phyloP scores from a whole-genome alignment of 2,888 invertebrate genomes.

The Cheiracanthium punctorium region DNA sequence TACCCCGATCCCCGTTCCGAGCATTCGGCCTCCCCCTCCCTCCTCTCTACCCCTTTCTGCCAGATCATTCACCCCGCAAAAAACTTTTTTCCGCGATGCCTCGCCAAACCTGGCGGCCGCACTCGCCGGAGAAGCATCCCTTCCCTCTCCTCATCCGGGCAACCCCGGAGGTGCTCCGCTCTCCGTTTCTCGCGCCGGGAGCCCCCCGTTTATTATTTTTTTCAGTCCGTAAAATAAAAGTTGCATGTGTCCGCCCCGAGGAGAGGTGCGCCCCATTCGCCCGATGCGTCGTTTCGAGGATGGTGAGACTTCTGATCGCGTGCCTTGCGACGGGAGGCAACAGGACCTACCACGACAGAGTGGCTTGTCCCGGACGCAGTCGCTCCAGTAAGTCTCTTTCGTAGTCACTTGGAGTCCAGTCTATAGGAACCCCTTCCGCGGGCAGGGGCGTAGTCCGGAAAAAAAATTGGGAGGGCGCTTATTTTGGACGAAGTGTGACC shows the following conservation, averaged over 20 bases:
- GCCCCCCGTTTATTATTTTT: constrained; percentile 3
- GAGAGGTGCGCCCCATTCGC: constrained; percentile 16
- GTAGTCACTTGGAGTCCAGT: no score
- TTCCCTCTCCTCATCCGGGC: constrained; percentile 18
- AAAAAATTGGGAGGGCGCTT: no score
- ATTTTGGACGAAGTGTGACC: no score
- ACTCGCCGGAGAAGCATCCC: constrained; percentile 8
- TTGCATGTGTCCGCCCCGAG: constrained; percentile 15
- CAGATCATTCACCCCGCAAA: constrained; percentile 60
- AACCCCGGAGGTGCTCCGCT: constrained; percentile 18
- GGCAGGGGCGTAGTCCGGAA: no score
- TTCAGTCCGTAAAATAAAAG: constrained; percentile 47
- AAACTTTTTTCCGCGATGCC: not conserved
- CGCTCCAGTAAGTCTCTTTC: constrained; percentile 54
- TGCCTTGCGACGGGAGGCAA: constrained; percentile 30
- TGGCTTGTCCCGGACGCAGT: constrained; percentile 19
- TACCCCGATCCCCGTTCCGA: no score
- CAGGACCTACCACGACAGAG: constrained; percentile 23
- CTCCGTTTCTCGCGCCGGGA: not conserved
- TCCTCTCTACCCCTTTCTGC: not conserved
- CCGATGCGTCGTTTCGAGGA: not conserved
- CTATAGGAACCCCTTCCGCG: no score
- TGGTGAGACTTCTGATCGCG: constrained; percentile 59
- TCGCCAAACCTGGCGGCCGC: not conserved
- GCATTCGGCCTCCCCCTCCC: not conserved